Conservation (phyloP, 2,113 vertebrate genomes). For the Misgurnus mizolepis region DNA sequence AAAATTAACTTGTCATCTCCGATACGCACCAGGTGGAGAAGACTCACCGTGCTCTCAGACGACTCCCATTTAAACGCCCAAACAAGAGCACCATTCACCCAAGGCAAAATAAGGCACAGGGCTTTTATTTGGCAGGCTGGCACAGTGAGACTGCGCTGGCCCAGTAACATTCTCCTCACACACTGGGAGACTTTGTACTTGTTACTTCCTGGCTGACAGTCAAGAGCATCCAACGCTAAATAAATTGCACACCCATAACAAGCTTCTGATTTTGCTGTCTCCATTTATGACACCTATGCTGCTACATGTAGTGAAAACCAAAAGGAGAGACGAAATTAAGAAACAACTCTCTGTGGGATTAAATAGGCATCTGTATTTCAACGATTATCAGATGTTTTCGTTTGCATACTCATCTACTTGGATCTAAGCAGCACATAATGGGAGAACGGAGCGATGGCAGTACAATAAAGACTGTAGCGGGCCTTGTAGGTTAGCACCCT, state of each 20-base stretch:
- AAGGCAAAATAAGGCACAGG: conserved; percentile 51
- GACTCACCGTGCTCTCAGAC: conserved; percentile 65
- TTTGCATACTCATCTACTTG: conserved; percentile 63
- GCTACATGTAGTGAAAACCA: conserved; percentile 56
- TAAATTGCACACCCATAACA: conserved; percentile 64
- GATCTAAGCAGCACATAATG: conserved; percentile 62
- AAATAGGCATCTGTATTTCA: conserved; percentile 71
- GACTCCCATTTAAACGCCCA: conserved; percentile 63
- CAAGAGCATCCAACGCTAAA: conserved; percentile 61
- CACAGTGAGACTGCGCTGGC: conserved; percentile 61
- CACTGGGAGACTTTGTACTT: conserved; percentile 73
- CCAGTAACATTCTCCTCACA: conserved; percentile 65
- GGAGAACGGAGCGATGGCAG: conserved; percentile 66
- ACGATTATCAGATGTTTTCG: conserved; percentile 76
- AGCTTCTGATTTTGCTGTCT: conserved; percentile 56
- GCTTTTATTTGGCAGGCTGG: conserved; percentile 69
- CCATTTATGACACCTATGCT: conserved; percentile 48
- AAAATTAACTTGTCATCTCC: conserved; percentile 58
- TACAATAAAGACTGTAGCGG: conserved; percentile 55
- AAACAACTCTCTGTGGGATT: conserved; percentile 63
- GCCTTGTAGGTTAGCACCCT: conserved; percentile 15
- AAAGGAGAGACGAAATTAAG: conserved; percentile 28
- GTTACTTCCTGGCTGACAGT: conserved; percentile 60
- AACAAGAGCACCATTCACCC: conserved; percentile 73
- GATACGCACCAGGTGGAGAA: conserved; percentile 63